Percentiles rank a stretch among this genome's conserved stretches.
Conservation (phyloP, 2,797 vertebrate genomes). For the Argyrosomus regius region DNA sequence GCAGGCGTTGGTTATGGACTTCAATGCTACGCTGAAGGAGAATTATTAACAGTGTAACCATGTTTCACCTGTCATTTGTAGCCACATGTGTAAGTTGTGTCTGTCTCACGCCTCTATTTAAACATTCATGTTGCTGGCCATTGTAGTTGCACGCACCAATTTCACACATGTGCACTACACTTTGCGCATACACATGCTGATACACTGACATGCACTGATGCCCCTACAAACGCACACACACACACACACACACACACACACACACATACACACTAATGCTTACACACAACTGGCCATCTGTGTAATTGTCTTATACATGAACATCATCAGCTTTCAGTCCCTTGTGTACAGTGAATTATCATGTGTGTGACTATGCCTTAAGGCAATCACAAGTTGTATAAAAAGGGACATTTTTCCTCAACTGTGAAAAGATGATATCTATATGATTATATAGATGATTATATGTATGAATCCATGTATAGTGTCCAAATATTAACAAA, state of each 20-base stretch:
- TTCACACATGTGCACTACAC: slow-evolving; percentile 73
- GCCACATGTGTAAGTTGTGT: slow-evolving; percentile 94
- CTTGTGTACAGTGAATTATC: slow-evolving; percentile 86
- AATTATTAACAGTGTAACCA: slow-evolving; percentile 85
- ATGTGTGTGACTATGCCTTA: slow-evolving; percentile 83
- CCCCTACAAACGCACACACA: slow-evolving; percentile 35
- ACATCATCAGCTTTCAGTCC: slow-evolving; percentile 87
- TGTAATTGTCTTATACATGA: slow-evolving; percentile 90
- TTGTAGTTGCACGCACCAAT: slow-evolving; percentile 82
- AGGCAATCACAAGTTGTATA: slow-evolving; percentile 88
- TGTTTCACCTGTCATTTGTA: slow-evolving; percentile 93
- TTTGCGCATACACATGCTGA: slow-evolving; percentile 56
- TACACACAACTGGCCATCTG: slow-evolving; percentile 87
- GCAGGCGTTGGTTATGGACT: slow-evolving; percentile 57
- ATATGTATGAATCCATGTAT: slow-evolving; percentile 87
- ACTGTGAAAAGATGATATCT: slow-evolving; percentile 88
- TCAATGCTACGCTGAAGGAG: slow-evolving; percentile 65
- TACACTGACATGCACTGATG: slow-evolving; percentile 58
- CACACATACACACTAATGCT: slow-evolving; percentile 60
- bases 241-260: slow-evolving; percentile 61
- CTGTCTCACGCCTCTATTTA: slow-evolving; percentile 95
- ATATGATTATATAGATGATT: slow-evolving; percentile 87
- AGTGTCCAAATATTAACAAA: slow-evolving; percentile 88
- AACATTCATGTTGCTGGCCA: slow-evolving; percentile 92
- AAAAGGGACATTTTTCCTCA: slow-evolving; percentile 89